Conservation (phyloP, 2,113 vertebrate species). For the Pachypanchax playfairii region DNA sequence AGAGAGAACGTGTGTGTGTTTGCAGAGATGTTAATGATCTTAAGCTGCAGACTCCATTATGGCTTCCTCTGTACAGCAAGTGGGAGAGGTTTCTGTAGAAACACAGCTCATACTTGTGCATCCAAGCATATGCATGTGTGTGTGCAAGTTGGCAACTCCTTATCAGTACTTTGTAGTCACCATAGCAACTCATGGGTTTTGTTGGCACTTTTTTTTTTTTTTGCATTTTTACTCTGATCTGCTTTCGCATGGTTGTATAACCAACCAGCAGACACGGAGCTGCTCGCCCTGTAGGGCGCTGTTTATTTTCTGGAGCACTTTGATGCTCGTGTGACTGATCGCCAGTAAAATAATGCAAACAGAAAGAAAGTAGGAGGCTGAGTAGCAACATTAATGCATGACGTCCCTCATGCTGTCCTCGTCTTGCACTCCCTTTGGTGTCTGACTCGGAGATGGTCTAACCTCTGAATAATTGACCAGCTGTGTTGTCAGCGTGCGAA, state of each 20-base stretch:
- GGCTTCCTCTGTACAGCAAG: slow-evolving; percentile 17
- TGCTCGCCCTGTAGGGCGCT: background rate
- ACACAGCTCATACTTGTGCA: slow-evolving; percentile 33
- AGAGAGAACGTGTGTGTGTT: slow-evolving; percentile 8
- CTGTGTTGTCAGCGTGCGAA: slow-evolving; percentile 45
- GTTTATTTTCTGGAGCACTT: no score
- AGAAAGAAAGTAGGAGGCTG: background rate
- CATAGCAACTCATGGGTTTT: slow-evolving; percentile 63
- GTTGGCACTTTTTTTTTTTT: slow-evolving; percentile 23
- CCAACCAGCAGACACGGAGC: background rate
- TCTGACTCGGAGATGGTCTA: slow-evolving; percentile 55
- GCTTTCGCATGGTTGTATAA: slow-evolving; percentile 15
- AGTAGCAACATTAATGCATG: slow-evolving; percentile 19
- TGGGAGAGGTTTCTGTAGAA: slow-evolving; percentile 66
- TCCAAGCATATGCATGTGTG: background rate
- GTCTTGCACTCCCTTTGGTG: slow-evolving; percentile 32
- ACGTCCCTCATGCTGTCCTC: slow-evolving; percentile 13
- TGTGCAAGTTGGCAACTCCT: slow-evolving; percentile 17
- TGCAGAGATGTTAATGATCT: slow-evolving; percentile 14
- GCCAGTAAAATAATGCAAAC: background rate
- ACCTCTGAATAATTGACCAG: slow-evolving; percentile 73
- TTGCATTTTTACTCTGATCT: slow-evolving; percentile 31
- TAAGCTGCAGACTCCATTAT: slow-evolving; percentile 12
- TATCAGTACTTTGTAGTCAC: slow-evolving; percentile 59
- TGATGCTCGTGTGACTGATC: background rate